A percentile compares a stretch with the other conserved stretches of the same genome.
These are phyloP conservation scores for Gryon sp. DNA, from an alignment of 1,140 invertebrate genomes.

Conservation along the genomic window DNA sequence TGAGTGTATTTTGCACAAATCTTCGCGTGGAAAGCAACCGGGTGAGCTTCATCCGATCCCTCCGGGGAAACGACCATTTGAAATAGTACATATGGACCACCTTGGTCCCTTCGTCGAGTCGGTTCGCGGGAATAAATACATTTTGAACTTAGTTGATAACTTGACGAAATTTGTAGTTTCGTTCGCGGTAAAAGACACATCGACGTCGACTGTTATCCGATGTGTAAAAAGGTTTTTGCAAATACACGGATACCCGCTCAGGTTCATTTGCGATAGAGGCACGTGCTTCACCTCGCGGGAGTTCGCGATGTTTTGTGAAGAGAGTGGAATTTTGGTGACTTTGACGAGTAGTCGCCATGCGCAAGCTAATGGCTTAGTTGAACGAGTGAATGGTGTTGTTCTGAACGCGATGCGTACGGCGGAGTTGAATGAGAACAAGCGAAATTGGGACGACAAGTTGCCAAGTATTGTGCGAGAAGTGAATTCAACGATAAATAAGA, in stretches of 20 bases:
- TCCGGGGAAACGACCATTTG: conserved; percentile 32
- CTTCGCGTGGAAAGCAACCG: conserved; percentile 17
- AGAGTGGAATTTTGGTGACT: background rate
- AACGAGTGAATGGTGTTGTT: too few relatives aligned
- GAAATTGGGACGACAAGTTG: background rate
- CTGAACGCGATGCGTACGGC: background rate
- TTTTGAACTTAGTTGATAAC: conserved; percentile 10
- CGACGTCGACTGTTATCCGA: background rate
- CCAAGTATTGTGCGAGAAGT: background rate
- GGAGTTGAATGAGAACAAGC: background rate
- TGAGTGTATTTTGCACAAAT: conserved; percentile 51
- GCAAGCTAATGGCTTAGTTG: background rate
- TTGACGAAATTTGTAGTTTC: background rate
- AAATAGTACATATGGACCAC: conserved; percentile 42
- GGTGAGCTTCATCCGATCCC: conserved; percentile 53
- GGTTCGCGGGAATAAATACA: conserved; percentile 10
- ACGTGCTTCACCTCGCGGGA: background rate
- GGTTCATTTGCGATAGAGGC: too few relatives aligned
- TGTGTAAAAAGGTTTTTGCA: background rate
- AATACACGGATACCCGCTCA: background rate
- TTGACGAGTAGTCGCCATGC: background rate
- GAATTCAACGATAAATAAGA: background rate
- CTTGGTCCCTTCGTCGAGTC: conserved; percentile 33
- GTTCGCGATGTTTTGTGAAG: background rate
- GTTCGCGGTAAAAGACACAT: background rate